Conservation (phyloP, 2,797 vertebrate species). For the Leuciscus waleckii region DNA sequence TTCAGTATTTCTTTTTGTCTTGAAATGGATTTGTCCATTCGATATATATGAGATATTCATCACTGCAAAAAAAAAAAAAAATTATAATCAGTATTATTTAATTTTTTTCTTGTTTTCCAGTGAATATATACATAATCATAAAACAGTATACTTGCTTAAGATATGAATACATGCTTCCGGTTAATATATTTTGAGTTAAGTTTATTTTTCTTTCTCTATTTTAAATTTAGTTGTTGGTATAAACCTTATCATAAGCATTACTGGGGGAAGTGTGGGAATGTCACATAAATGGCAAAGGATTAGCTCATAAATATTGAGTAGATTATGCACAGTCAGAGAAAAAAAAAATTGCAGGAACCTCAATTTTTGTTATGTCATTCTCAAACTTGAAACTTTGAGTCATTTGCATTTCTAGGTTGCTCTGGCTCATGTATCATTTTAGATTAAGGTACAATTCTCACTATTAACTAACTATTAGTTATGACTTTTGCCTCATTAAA, state of each 20-base stretch:
- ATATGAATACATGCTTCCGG: neutral
- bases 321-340: neutral
- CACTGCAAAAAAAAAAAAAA: neutral
- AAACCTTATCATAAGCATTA: neutral
- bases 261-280: neutral
- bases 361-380: too few species aligned
- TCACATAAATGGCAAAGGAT: neutral
- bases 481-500: too few species aligned
- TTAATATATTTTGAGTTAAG: neutral
- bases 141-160: neutral
- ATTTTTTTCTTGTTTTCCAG: neutral
- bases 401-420: neutral
- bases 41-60: neutral
- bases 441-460: too few species aligned
- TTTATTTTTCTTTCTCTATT: neutral
- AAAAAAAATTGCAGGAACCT: too few species aligned
- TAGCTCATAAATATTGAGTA: neutral
- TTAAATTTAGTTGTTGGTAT: neutral
- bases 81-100: too few species aligned
- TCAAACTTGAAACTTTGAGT: neutral
- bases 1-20: neutral
- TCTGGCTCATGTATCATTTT: neutral
- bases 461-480: too few species aligned
- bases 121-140: neutral
- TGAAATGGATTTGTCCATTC: neutral